A percentile compares a stretch with the other conserved stretches of the same genome.
These are phyloP conservation scores for Xylota segnis DNA, from an alignment of 2,888 invertebrate species.

Conservation along the genomic window DNA sequence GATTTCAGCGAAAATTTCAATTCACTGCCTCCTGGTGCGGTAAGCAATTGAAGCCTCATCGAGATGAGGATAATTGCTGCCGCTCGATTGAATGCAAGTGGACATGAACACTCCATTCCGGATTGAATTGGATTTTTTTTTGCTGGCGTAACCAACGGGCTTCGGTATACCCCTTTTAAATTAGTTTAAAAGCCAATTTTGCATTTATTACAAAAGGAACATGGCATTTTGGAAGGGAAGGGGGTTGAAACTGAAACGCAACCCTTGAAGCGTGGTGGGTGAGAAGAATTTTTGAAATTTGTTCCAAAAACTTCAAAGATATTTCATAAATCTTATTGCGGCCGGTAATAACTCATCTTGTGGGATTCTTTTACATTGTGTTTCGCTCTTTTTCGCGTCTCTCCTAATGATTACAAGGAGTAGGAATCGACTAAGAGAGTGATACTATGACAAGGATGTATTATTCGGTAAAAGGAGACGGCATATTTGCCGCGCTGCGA, in stretches of 20 bases:
- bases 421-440: slow-evolving; percentile 58
- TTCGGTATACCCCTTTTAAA: slow-evolving; percentile 58
- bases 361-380: slow-evolving; percentile 33
- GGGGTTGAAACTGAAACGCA: slow-evolving; percentile 52
- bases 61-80: slow-evolving; percentile 70
- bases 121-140: slow-evolving; percentile 27
- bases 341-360: slow-evolving; percentile 67
- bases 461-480: slow-evolving; percentile 65
- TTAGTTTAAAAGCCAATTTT: slow-evolving; percentile 74
- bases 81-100: slow-evolving; percentile 69
- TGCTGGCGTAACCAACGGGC: neutral
- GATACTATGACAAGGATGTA: slow-evolving; percentile 65
- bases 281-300: slow-evolving; percentile 19
- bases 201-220: slow-evolving; percentile 24
- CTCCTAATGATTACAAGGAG: slow-evolving; percentile 25
- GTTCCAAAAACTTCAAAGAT: slow-evolving; percentile 51
- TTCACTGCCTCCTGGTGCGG: slow-evolving; percentile 56
- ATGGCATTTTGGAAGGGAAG: slow-evolving; percentile 9
- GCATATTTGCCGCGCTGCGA: slow-evolving; percentile 52
- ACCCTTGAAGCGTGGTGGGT: slow-evolving; percentile 1
- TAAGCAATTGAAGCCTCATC: slow-evolving; percentile 57
- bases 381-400: slow-evolving; percentile 33
- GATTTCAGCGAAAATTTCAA: slow-evolving; percentile 74
- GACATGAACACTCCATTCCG: slow-evolving; percentile 29
- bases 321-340: slow-evolving; percentile 72